Conservation (phyloP, 2,113 vertebrate species). For the Hemicordylus capensis region DNA sequence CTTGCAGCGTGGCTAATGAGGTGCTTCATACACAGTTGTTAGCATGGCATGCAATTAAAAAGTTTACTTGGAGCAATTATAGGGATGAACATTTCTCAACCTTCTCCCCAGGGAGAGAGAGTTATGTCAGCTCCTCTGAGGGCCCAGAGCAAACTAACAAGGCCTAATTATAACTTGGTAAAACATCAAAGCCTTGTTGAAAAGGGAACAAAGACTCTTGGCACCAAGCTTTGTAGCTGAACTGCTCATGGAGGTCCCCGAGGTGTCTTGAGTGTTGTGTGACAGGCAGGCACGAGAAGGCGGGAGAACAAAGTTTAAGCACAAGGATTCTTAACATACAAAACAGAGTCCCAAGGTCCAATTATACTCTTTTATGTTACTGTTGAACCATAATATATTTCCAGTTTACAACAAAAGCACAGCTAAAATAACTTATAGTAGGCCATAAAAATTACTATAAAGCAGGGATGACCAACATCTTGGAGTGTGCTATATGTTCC, state of each 20-base stretch:
- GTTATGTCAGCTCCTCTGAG: neutral
- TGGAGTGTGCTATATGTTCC: neutral
- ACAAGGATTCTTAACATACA: neutral
- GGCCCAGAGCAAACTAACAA: neutral
- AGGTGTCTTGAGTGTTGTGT: neutral
- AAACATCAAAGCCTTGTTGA: neutral
- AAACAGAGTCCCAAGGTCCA: neutral
- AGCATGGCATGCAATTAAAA: neutral
- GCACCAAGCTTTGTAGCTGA: neutral
- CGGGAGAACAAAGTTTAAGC: neutral
- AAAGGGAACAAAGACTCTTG: neutral
- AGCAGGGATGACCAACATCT: neutral
- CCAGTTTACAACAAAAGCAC: neutral
- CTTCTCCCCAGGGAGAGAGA: neutral
- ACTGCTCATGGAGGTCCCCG: neutral
- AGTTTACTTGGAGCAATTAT: neutral
- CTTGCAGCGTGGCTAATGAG: neutral
- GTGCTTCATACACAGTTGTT: neutral
- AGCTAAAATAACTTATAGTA: neutral
- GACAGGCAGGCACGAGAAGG: neutral
- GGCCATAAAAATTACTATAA: neutral
- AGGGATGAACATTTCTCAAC: neutral
- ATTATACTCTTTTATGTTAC: neutral
- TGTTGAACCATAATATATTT: neutral
- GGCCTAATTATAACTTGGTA: slow-evolving; percentile 9